Conservation (phyloP, 1,140 invertebrate genomes). For the Diabrotica virgifera region DNA sequence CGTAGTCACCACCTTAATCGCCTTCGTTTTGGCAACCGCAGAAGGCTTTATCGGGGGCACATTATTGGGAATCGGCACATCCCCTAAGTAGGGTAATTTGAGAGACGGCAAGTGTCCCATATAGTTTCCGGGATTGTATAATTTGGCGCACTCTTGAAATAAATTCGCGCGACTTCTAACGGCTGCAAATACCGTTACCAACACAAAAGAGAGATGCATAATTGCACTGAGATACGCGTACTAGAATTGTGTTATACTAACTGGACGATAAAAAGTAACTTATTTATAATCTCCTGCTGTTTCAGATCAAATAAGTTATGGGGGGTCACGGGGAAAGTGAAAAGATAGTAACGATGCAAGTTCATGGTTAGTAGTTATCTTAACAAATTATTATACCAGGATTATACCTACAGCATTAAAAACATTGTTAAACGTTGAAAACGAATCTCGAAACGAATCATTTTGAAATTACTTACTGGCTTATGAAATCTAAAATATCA, state of each 20-base stretch:
- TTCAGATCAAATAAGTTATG: too few relatives aligned
- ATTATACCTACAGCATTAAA: too few relatives aligned
- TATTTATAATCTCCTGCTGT: too few relatives aligned
- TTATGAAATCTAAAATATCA: too few relatives aligned
- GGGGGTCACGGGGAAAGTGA: too few relatives aligned
- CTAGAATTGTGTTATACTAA: slow-evolving; percentile 10
- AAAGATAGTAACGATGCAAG: too few relatives aligned
- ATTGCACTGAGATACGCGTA: slow-evolving; percentile 8
- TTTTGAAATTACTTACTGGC: too few relatives aligned
- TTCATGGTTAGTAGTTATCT: too few relatives aligned
- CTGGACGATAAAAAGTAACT: background rate
- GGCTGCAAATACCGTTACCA: slow-evolving; percentile 18
- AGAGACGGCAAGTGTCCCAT: slow-evolving; percentile 38
- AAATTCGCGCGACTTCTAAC: slow-evolving; percentile 20
- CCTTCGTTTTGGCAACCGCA: slow-evolving; percentile 37
- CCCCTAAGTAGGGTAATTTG: slow-evolving; percentile 40
- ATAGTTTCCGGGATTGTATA: slow-evolving; percentile 42
- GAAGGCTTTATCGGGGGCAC: slow-evolving; percentile 32
- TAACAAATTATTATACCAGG: too few relatives aligned
- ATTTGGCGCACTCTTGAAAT: slow-evolving; percentile 32
- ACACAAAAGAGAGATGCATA: slow-evolving; percentile 25
- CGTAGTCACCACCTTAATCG: slow-evolving; percentile 39
- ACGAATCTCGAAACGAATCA: too few relatives aligned
- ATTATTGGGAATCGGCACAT: slow-evolving; percentile 35
- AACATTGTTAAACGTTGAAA: too few relatives aligned